Evolutionary conservation across 2,888 invertebrate genomes (phyloP).

Genomic region (Autographa pulchrina): DNA sequence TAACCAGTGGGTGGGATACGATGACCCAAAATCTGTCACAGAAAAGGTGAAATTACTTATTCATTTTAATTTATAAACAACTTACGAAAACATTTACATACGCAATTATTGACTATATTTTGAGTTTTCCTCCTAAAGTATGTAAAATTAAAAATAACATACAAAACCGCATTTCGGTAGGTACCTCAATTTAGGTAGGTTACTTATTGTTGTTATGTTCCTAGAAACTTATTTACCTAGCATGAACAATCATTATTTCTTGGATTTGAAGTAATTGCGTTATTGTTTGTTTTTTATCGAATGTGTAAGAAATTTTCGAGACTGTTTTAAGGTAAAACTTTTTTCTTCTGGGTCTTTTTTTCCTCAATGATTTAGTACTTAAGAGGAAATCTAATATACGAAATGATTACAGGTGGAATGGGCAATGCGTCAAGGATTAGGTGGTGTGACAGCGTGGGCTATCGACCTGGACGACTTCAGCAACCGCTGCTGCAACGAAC

Average conservation of each 20-base stretch:
- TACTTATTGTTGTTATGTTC: conserved; percentile 9
- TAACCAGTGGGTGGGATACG: conserved; percentile 97
- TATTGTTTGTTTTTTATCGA: too few species aligned
- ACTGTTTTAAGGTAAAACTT: background rate
- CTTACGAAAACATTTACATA: too few species aligned
- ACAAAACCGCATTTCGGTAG: conserved; percentile 31
- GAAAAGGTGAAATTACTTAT: conserved; percentile 87
- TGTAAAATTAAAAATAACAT: conserved; percentile 22
- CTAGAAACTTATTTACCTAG: background rate
- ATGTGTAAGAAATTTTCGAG: too few species aligned
- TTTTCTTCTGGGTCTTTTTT: too few species aligned
- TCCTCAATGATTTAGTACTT: background rate
- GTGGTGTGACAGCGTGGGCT: conserved; percentile 96
- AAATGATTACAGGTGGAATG: conserved; percentile 90
- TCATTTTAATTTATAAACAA: background rate
- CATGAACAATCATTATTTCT: background rate
- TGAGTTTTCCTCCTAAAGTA: background rate
- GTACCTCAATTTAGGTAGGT: conserved; percentile 36
- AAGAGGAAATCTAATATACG: background rate
- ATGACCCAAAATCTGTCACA: conserved; percentile 93
- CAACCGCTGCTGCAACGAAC: conserved; percentile 94
- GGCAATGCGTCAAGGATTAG: conserved; percentile 92
- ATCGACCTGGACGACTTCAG: conserved; percentile 96
- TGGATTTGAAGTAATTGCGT: background rate
- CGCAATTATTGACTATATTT: too few species aligned